Percentiles rank a stretch among this genome's conserved stretches.
Conservation (phyloP, 2,797 vertebrate species). For the Peromyscus nudipes region DNA sequence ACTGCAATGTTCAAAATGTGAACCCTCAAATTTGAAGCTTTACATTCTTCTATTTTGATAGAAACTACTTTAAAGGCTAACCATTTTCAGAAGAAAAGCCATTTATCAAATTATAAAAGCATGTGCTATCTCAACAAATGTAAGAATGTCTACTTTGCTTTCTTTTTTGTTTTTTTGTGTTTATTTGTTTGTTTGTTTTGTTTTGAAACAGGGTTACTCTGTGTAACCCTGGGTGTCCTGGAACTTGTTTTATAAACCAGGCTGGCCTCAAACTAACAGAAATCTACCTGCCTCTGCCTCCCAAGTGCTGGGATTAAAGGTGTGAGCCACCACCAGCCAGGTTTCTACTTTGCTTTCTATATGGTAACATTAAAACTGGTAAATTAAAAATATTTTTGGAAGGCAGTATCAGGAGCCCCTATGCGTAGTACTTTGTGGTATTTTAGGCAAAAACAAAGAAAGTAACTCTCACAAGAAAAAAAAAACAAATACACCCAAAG, state of each 20-base stretch:
- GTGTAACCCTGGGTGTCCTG: background rate
- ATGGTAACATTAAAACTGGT: background rate
- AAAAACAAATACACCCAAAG: background rate
- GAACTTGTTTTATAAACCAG: background rate
- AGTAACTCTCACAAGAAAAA: constrained; percentile 12
- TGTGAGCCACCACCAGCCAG: background rate
- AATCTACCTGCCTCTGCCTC: too few relatives aligned
- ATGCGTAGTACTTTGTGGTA: background rate
- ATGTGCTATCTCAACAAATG: background rate
- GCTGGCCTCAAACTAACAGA: too few relatives aligned
- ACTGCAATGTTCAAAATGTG: background rate
- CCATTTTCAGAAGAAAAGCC: constrained; percentile 39
- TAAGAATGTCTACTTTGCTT: constrained; percentile 19
- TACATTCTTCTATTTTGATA: background rate
- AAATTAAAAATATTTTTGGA: constrained; percentile 25
- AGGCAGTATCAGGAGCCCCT: background rate
- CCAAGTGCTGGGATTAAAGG: background rate
- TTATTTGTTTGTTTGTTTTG: background rate
- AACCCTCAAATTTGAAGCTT: background rate
- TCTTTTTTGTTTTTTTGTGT: background rate
- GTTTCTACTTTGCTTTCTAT: background rate
- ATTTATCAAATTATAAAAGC: background rate
- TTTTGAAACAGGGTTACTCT: background rate
- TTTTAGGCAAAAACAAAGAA: background rate
- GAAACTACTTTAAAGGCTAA: constrained; percentile 44